A percentile compares a stretch with the other conserved stretches of the same genome.
These are phyloP conservation scores for Acrocephalus kingi DNA, from an alignment of 2,113 vertebrate genomes.

Conservation along the genomic window DNA sequence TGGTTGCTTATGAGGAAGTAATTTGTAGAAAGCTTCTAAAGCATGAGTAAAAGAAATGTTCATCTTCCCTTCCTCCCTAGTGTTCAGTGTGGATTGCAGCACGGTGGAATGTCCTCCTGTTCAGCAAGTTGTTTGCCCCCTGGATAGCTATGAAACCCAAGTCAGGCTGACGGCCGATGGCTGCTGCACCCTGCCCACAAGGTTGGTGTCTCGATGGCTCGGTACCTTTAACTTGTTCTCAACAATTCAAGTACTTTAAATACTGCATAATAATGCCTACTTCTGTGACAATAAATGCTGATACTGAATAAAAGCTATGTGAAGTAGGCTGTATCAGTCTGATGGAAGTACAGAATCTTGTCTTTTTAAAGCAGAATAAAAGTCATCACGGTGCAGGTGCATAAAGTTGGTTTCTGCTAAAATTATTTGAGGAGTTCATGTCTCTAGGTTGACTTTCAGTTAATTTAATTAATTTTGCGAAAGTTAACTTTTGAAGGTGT, in stretches of 20 bases:
- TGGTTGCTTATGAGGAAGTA: neutral
- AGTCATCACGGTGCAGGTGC: neutral
- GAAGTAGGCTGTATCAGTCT: neutral
- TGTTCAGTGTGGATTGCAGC: constrained; percentile 91
- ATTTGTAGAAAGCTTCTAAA: neutral
- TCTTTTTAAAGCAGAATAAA: neutral
- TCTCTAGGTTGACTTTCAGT: neutral
- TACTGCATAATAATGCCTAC: neutral
- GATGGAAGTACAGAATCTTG: neutral
- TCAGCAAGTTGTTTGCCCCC: constrained; percentile 85
- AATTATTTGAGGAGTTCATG: neutral
- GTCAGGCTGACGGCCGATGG: constrained; percentile 88
- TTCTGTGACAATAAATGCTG: neutral
- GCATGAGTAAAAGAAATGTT: neutral
- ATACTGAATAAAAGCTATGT: neutral
- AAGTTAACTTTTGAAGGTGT: neutral
- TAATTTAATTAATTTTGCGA: neutral
- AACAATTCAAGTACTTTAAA: neutral
- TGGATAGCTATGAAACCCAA: constrained; percentile 90
- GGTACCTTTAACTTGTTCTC: neutral
- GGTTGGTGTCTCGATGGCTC: constrained; percentile 71
- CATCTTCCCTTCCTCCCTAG: constrained; percentile 55
- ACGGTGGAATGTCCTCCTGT: constrained; percentile 88
- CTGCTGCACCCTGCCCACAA: constrained; percentile 89
- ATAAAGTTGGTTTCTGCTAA: neutral